These are phyloP conservation scores for Sphinx pinastri DNA, from an alignment of 2,888 invertebrate genomes.

Conservation along the genomic window DNA sequence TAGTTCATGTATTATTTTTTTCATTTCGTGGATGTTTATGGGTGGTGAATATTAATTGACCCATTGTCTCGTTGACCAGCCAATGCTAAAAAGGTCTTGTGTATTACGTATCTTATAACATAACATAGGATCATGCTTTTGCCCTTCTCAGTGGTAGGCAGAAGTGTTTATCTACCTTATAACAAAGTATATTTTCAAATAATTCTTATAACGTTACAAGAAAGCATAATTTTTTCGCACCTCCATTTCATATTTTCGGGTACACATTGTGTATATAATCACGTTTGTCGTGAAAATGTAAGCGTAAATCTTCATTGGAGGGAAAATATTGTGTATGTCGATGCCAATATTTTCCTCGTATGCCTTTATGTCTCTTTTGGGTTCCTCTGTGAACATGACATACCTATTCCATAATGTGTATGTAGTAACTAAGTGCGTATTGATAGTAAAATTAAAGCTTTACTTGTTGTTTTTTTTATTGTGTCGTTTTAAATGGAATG, in stretches of 20 bases:
- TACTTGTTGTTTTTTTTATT: no score
- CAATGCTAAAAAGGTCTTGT: no score
- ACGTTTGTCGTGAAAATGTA: conserved; percentile 7
- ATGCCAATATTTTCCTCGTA: not conserved
- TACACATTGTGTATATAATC: not conserved
- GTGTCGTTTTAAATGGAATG: no score
- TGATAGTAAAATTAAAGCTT: not conserved
- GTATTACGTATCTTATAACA: no score
- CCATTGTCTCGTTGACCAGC: no score
- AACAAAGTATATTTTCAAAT: not conserved
- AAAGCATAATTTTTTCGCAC: not conserved
- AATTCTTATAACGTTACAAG: not conserved
- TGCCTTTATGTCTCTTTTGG: not conserved
- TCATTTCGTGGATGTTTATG: no score
- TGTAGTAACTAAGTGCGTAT: not conserved
- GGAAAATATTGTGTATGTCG: not conserved
- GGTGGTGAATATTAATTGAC: no score
- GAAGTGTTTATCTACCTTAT: no score
- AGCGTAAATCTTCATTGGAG: not conserved
- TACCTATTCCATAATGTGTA: not conserved
- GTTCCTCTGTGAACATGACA: not conserved
- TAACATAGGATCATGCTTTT: no score
- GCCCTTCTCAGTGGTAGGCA: no score
- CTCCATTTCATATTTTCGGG: not conserved
- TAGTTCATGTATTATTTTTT: no score